Evolutionary conservation across 2,113 vertebrate genomes (phyloP).

Genomic region (Zosterops borbonicus): DNA sequence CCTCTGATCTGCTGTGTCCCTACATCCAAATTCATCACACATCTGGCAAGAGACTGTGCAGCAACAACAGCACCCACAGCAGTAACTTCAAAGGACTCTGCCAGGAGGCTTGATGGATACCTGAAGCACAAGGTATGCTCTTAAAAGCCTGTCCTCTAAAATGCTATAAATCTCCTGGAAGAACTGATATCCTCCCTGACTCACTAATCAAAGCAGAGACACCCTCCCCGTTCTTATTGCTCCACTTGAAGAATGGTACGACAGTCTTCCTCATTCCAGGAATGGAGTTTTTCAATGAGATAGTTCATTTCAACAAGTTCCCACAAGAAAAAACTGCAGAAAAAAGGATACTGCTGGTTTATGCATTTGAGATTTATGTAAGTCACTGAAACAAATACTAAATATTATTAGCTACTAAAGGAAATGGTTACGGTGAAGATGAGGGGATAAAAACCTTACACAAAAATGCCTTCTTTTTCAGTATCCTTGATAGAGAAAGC

Average conservation of each 20-base stretch:
- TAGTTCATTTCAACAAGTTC: constrained; percentile 28
- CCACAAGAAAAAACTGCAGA: constrained; percentile 27
- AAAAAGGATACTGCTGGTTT: constrained; percentile 30
- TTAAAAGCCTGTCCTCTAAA: background rate
- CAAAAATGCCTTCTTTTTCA: background rate
- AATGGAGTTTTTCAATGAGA: constrained; percentile 8
- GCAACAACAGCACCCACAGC: background rate
- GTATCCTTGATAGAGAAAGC: constrained; percentile 10
- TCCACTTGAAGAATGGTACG: background rate
- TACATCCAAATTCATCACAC: background rate
- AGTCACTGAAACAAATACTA: constrained; percentile 31
- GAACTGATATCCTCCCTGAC: background rate
- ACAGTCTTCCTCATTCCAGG: background rate
- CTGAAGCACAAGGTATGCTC: background rate
- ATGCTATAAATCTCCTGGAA: background rate
- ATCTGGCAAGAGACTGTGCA: background rate
- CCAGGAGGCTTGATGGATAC: background rate
- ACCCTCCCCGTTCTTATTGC: background rate
- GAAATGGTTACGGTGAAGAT: constrained; percentile 2
- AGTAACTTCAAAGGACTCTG: background rate
- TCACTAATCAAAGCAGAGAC: background rate
- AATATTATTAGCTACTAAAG: constrained; percentile 58
- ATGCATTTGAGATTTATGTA: constrained; percentile 39
- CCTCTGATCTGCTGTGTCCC: background rate
- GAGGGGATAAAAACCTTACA: background rate